Evolutionary conservation across 2,797 vertebrate genomes (phyloP).

Genomic region (Aplochiton taeniatus): DNA sequence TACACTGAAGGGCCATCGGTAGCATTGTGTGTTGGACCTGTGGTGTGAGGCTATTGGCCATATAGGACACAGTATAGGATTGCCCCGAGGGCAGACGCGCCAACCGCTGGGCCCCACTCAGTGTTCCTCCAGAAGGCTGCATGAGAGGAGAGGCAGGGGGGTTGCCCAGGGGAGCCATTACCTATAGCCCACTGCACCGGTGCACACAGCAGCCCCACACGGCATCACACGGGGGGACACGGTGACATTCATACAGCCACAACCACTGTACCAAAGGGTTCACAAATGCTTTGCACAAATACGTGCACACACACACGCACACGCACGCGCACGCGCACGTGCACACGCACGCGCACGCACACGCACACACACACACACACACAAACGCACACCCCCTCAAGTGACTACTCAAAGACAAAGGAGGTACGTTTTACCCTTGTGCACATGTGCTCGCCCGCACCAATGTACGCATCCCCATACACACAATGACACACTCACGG

Average conservation of each 20-base stretch:
- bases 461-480: neutral
- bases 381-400: neutral
- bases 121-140: constrained; percentile 20
- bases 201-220: neutral
- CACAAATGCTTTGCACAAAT: neutral
- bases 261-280: neutral
- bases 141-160: constrained; percentile 5
- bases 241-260: neutral
- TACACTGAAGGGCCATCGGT: neutral
- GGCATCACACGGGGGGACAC: neutral
- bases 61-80: constrained; percentile 21
- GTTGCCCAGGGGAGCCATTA: constrained; percentile 24
- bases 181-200: neutral
- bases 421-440: constrained; percentile 4
- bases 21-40: neutral
- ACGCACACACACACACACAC: constrained; percentile 4
- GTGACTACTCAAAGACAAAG: constrained; percentile 5
- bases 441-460: constrained; percentile 8
- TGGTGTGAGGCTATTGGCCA: constrained; percentile 10
- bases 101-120: constrained; percentile 5
- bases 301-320: constrained; percentile 8
- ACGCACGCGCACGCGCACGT: neutral
- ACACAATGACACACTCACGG: constrained; percentile 1
- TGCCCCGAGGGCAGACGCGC: constrained; percentile 19
- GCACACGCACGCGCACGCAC: neutral